Conservation (phyloP, 2,888 invertebrate genomes). For the Campoplex capitator region DNA sequence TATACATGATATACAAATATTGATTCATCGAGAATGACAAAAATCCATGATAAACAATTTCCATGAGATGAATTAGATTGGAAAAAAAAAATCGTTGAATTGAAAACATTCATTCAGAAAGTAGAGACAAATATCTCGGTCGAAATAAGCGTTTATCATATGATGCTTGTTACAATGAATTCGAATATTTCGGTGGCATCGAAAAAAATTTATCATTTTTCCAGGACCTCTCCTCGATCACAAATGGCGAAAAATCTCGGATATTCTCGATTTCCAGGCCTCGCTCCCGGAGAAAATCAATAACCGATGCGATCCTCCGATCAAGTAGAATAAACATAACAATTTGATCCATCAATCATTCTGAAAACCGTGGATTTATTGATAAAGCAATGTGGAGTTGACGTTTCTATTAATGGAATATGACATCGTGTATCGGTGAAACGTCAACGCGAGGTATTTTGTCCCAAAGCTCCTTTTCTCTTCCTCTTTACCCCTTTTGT, state of each 20-base stretch:
- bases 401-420: conserved; percentile 28
- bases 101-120: neutral
- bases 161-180: neutral
- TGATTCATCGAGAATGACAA: neutral
- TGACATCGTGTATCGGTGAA: neutral
- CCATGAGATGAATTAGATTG: neutral
- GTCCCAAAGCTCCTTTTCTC: neutral
- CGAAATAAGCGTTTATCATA: neutral
- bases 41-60: neutral
- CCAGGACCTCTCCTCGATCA: neutral
- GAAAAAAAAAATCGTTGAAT: neutral
- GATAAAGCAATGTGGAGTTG: neutral
- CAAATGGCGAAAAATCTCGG: neutral
- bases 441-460: conserved; percentile 5
- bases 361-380: neutral
- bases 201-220: neutral
- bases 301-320: neutral
- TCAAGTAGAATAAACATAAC: neutral
- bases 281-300: neutral
- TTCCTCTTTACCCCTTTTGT: neutral
- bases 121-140: neutral
- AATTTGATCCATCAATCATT: conserved; percentile 17
- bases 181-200: neutral
- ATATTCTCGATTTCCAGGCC: neutral
- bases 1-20: neutral